A percentile compares a stretch with the other conserved stretches of the same genome.
Conservation (phyloP, 2,113 vertebrate species). For the Eptesicus fuscus region DNA sequence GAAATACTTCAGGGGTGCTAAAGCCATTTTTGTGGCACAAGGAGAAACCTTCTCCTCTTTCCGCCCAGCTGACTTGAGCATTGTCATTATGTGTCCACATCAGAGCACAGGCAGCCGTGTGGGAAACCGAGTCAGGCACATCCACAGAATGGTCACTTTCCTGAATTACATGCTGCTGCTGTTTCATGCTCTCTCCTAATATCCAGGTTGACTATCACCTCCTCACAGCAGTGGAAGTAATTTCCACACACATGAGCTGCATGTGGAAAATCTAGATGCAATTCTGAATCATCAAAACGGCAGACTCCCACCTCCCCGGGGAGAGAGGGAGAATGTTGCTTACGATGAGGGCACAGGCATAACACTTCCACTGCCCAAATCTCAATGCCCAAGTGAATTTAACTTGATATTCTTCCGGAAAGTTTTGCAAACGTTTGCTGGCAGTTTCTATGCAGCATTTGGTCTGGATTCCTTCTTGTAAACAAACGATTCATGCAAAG, state of each 20-base stretch:
- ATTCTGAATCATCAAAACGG: not conserved
- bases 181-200: not conserved
- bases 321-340: not conserved
- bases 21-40: not conserved
- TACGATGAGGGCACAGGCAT: not conserved
- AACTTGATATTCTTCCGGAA: slow-evolving; percentile 58
- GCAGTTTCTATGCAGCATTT: slow-evolving; percentile 36
- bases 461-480: slow-evolving; percentile 41
- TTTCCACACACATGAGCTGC: not conserved
- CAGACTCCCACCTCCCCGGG: not conserved
- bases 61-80: rapidly evolving
- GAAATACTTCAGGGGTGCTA: not conserved
- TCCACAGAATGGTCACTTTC: rapidly evolving
- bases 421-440: slow-evolving; percentile 14
- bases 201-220: not conserved
- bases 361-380: not conserved
- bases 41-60: not conserved
- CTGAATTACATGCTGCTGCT: not conserved
- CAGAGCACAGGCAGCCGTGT: not conserved
- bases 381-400: slow-evolving; percentile 26
- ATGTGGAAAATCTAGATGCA: not conserved
- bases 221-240: not conserved
- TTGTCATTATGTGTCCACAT: rapidly evolving
- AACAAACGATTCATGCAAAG: slow-evolving; percentile 28
- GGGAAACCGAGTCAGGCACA: not conserved